These are phyloP conservation scores for Psilopsiagon aurifrons DNA, from an alignment of 2,113 vertebrate genomes.

Conservation along the genomic window DNA sequence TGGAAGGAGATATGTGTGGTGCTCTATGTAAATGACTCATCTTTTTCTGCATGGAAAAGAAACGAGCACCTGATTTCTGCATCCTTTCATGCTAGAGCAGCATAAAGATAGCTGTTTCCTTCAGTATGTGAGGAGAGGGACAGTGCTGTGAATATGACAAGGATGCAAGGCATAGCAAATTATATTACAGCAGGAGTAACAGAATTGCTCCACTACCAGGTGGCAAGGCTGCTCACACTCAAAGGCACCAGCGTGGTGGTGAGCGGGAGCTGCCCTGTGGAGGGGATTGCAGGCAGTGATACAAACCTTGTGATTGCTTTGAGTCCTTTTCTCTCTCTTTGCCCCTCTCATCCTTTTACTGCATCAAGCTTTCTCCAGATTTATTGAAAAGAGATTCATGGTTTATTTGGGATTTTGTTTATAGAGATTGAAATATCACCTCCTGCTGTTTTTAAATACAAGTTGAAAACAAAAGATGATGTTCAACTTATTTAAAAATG, in stretches of 20 bases:
- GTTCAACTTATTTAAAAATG: not conserved
- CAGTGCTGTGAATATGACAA: not conserved
- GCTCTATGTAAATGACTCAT: not conserved
- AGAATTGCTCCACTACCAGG: fast-evolving
- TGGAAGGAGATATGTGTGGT: fast-evolving
- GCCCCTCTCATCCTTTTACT: not conserved
- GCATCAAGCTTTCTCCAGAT: not conserved
- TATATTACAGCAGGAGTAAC: not conserved
- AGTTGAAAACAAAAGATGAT: not conserved
- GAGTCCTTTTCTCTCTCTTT: not conserved
- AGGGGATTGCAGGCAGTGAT: not conserved
- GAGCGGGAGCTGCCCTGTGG: not conserved
- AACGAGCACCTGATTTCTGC: not conserved
- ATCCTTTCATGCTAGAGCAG: not conserved
- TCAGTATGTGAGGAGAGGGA: not conserved
- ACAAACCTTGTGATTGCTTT: fast-evolving
- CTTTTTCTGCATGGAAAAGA: not conserved
- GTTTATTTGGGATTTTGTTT: not conserved
- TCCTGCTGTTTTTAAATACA: not conserved
- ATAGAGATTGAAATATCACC: not conserved
- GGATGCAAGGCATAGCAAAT: not conserved
- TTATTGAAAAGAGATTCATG: not conserved
- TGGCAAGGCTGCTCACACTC: not conserved
- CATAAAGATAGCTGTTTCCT: fast-evolving
- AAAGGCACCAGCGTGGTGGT: fast-evolving